Conservation (phyloP, 2,888 invertebrate species). For the Trichogramma evanescens region DNA sequence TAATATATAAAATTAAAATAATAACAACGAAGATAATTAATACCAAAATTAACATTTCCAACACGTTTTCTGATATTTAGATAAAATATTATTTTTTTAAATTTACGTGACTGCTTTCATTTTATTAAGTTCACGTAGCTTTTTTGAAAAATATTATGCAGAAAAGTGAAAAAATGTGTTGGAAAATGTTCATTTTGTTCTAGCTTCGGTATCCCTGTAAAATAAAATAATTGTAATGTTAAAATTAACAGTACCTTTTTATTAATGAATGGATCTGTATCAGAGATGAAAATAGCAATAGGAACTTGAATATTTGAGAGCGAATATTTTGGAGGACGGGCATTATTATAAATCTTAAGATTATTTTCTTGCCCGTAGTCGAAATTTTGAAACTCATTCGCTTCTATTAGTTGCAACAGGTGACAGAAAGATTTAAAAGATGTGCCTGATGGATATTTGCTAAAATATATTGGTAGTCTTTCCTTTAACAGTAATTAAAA, state of each 20-base stretch:
- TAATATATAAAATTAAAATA: too few relatives aligned
- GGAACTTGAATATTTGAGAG: conserved; percentile 59
- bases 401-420: conserved; percentile 57
- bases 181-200: too few relatives aligned
- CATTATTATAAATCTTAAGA: conserved; percentile 52
- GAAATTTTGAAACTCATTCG: conserved; percentile 58
- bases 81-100: too few relatives aligned
- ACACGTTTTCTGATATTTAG: too few relatives aligned
- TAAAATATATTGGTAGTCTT: conserved; percentile 3
- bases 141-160: too few relatives aligned
- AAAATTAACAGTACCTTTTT: conserved; percentile 42
- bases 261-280: conserved; percentile 67
- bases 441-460: conserved; percentile 63
- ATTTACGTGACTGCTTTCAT: too few relatives aligned
- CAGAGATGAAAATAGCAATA: conserved; percentile 58
- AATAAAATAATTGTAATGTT: too few relatives aligned
- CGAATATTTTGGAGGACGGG: conserved; percentile 57
- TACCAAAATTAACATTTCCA: too few relatives aligned
- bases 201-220: too few relatives aligned
- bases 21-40: too few relatives aligned
- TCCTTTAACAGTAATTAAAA: background rate
- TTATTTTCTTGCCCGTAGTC: conserved; percentile 64
- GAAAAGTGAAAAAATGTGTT: too few relatives aligned
- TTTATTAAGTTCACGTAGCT: too few relatives aligned
- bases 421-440: conserved; percentile 67